phyloP scores from a whole-genome alignment of 2,888 invertebrate genomes.

The Limnephilus auricula region DNA sequence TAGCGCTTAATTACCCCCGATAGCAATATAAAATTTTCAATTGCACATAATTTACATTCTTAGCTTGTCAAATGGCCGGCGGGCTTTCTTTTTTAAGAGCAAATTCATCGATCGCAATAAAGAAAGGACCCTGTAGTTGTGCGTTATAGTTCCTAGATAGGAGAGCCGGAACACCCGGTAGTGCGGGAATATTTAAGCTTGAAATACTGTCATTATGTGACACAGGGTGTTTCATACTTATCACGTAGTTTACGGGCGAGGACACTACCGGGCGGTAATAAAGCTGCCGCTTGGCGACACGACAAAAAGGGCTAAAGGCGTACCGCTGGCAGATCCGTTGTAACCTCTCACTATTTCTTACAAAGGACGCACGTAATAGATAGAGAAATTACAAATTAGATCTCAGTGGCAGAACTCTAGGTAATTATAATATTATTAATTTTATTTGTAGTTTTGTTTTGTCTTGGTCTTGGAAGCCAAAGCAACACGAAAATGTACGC shows the following conservation, averaged over 20 bases:
- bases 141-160: constrained; percentile 25
- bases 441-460: not conserved
- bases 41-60: constrained; percentile 51
- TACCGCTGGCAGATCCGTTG: not conserved
- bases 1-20: not conserved
- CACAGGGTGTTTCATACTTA: constrained; percentile 63
- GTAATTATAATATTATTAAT: no score
- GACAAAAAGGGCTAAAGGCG: not conserved
- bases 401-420: not conserved
- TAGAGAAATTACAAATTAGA: not conserved
- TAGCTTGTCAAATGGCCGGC: constrained; percentile 58
- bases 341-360: not conserved
- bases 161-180: constrained; percentile 9
- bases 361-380: not conserved
- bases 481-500: not conserved
- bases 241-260: constrained; percentile 63
- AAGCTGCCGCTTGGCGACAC: constrained; percentile 54
- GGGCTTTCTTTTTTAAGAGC: constrained; percentile 46
- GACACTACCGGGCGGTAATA: constrained; percentile 56
- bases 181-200: constrained; percentile 59
- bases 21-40: constrained; percentile 47
- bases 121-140: constrained; percentile 44
- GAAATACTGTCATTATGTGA: constrained; percentile 65
- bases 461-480: not conserved
- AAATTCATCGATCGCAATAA: constrained; percentile 55